Percentiles rank a stretch among this genome's conserved stretches.
Conservation (phyloP, 2,797 vertebrate species). For the Naso thynnoides region DNA sequence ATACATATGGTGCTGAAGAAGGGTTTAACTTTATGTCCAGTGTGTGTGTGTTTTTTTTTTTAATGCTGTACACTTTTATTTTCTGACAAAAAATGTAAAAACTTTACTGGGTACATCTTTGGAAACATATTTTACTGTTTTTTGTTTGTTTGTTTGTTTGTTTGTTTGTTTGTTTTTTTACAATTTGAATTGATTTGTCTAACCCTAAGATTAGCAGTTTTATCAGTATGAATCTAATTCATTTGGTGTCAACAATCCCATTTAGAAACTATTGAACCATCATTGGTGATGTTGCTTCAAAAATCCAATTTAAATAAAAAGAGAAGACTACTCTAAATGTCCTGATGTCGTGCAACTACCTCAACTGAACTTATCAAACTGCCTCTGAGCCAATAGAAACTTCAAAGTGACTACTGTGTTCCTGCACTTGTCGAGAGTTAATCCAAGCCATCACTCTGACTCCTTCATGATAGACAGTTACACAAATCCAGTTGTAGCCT, state of each 20-base stretch:
- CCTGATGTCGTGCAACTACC: conserved; percentile 9
- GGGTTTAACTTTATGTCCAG: background rate
- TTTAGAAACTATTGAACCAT: background rate
- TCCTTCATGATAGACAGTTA: conserved; percentile 35
- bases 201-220: background rate
- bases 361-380: conserved; percentile 33
- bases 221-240: background rate
- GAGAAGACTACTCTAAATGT: background rate
- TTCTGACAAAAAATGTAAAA: conserved; percentile 7
- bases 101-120: background rate
- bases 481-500: conserved; percentile 30
- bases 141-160: too few relatives aligned
- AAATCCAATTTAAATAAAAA: conserved; percentile 6
- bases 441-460: conserved; percentile 43
- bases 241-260: background rate
- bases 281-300: background rate
- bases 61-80: too few relatives aligned
- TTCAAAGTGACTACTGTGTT: conserved; percentile 48
- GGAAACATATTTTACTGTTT: background rate
- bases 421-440: conserved; percentile 35
- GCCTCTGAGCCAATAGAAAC: conserved; percentile 38
- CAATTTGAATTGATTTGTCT: background rate
- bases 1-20: background rate
- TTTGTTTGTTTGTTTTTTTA: too few relatives aligned
- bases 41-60: background rate